Evolutionary conservation across 1,140 invertebrate genomes (phyloP), one percentile per base, ranked within the genome.

Genomic region (Heliconius himera): DNA sequence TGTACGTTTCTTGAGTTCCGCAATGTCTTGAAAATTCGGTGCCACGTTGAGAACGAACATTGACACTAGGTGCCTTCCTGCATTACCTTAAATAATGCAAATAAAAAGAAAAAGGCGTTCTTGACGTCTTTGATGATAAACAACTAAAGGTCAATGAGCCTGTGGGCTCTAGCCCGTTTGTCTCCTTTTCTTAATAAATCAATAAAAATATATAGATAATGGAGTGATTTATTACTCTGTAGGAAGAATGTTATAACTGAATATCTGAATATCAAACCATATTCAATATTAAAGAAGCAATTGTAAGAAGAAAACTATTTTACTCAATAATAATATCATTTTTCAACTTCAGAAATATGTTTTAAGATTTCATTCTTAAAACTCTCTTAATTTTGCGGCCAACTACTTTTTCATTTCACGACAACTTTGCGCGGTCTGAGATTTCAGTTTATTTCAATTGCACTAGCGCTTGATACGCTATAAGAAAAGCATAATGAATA

Each of bases 381-480:
- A 66, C 1, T 66, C 56, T 22, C 60, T 16, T 29, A 66, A 66
- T 66, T 66, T 66, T 66, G 26, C 26, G 22, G 60, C 60, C 22
- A 66, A 66, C 60, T 66, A 66, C 60, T 66, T 66, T 66, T 66
- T 29, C 60, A 66, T 66, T 66, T 66, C 1, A 66, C 60, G 26
- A 6, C 13, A 29, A 66, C 11, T 66, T 66, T 29, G 60, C 60
- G 60, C 60, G 60, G 60, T 66, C 60, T 66, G 22, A 66, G 60
- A 29, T 66, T 66, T 29, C 60, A 66, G 60, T 66, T 66, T 66
- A 66, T 66, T 66, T 66, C 60, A 29, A 66, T 66, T 66, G 60
- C 60, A 66, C 60, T 29, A 3, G 60, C 26, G 60, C 60, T 66
- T 66, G 60, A 66, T 66, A 66, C 60, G 60, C 60, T 66, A 29